Evolutionary conservation across 2,113 vertebrate genomes (phyloP).

Genomic region (Sander vitreus): DNA sequence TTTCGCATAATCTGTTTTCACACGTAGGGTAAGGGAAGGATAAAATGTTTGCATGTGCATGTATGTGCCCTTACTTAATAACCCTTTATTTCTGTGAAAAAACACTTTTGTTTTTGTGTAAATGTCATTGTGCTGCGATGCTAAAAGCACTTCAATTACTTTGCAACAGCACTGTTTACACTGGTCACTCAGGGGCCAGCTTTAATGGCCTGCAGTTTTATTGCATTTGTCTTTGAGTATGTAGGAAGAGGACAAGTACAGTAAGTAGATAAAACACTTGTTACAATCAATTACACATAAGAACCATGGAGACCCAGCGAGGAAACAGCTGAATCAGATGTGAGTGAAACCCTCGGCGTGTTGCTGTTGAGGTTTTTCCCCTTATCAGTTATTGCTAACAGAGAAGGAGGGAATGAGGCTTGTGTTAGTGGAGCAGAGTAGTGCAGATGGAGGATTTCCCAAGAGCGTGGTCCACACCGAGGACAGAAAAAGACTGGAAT

Average conservation of each 20-base stretch:
- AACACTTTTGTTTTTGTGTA: too few relatives aligned
- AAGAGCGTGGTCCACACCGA: slow-evolving; percentile 33
- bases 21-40: background rate
- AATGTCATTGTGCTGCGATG: background rate
- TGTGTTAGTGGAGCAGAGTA: slow-evolving; percentile 28
- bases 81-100: slow-evolving; percentile 12
- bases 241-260: slow-evolving; percentile 6
- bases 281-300: slow-evolving; percentile 52
- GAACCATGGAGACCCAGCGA: slow-evolving; percentile 64
- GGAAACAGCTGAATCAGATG: slow-evolving; percentile 38
- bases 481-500: slow-evolving; percentile 42
- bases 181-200: background rate
- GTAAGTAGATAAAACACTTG: slow-evolving; percentile 38
- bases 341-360: slow-evolving; percentile 15
- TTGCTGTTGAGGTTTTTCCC: slow-evolving; percentile 10
- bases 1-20: background rate
- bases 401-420: slow-evolving; percentile 22
- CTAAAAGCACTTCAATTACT: slow-evolving; percentile 22
- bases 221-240: slow-evolving; percentile 2
- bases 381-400: slow-evolving; percentile 10
- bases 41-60: slow-evolving; percentile 20
- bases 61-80: background rate
- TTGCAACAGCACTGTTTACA: background rate
- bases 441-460: slow-evolving; percentile 44
- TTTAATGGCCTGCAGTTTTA: background rate